A percentile compares a stretch with the other conserved stretches of the same genome.
Evolutionary conservation across 2,797 vertebrate species (phyloP).

Genomic region (Manis crassicaudata): DNA sequence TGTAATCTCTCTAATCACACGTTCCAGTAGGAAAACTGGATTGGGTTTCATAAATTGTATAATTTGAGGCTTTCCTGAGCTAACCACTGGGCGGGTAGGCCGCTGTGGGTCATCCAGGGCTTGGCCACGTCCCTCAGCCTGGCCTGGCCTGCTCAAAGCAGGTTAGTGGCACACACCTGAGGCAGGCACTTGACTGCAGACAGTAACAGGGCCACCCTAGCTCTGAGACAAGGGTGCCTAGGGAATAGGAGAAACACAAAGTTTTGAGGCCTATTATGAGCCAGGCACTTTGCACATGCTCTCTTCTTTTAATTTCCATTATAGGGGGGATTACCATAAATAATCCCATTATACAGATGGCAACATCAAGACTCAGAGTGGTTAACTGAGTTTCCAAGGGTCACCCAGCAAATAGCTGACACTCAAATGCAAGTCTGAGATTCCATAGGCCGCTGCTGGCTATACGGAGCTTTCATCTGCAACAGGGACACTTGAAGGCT

Average conservation of each 20-base stretch:
- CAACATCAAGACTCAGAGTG: neutral
- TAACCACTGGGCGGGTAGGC: constrained; percentile 81
- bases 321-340: no score
- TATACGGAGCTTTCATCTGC: neutral
- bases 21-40: constrained; percentile 73
- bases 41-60: constrained; percentile 73
- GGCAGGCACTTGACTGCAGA: neutral
- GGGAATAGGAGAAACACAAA: neutral
- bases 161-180: constrained; percentile 79
- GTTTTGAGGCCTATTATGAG: neutral
- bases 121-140: constrained; percentile 13
- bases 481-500: neutral
- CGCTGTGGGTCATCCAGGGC: constrained; percentile 76
- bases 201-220: neutral
- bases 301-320: neutral
- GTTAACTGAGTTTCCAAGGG: neutral
- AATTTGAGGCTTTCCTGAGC: constrained; percentile 86
- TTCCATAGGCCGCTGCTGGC: neutral
- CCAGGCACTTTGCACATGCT: neutral
- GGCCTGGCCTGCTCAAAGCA: constrained; percentile 58
- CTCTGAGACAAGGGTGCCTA: neutral
- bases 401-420: neutral
- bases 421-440: neutral
- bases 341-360: neutral
- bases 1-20: constrained; percentile 76